Conservation (phyloP, 2,888 invertebrate genomes). For the Eilema sororculum region DNA sequence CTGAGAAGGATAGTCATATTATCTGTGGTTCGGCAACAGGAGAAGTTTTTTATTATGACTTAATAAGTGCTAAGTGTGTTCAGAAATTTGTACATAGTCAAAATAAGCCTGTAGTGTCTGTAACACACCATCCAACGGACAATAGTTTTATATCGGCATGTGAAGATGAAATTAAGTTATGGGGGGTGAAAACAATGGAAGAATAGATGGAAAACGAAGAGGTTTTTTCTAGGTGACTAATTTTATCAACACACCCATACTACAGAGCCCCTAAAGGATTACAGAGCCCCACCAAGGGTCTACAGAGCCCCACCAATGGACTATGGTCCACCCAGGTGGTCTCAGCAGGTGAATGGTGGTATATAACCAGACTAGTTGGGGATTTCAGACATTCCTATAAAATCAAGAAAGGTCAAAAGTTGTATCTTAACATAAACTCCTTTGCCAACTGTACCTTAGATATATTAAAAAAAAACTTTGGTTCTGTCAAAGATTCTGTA, state of each 20-base stretch:
- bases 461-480: no score
- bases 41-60: conserved; percentile 95
- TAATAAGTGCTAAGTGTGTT: conserved; percentile 89
- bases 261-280: no score
- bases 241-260: neutral
- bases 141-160: conserved; percentile 91
- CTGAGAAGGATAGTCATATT: conserved; percentile 94
- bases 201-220: conserved; percentile 43
- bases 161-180: conserved; percentile 90
- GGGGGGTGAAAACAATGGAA: conserved; percentile 81
- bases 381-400: no score
- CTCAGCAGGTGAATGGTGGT: no score
- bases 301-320: no score
- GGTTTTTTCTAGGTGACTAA: neutral
- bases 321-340: no score
- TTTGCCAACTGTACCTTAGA: no score
- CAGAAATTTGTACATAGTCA: conserved; percentile 82
- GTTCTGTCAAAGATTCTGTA: no score
- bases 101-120: conserved; percentile 91
- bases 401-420: no score
- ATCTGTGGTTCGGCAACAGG: conserved; percentile 97
- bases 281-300: no score
- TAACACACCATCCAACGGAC: conserved; percentile 93
- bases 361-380: no score
- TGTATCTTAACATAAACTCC: no score